These are phyloP conservation scores for Speoplatyrhinus poulsoni DNA, from an alignment of 2,113 vertebrate genomes.

Conservation along the genomic window DNA sequence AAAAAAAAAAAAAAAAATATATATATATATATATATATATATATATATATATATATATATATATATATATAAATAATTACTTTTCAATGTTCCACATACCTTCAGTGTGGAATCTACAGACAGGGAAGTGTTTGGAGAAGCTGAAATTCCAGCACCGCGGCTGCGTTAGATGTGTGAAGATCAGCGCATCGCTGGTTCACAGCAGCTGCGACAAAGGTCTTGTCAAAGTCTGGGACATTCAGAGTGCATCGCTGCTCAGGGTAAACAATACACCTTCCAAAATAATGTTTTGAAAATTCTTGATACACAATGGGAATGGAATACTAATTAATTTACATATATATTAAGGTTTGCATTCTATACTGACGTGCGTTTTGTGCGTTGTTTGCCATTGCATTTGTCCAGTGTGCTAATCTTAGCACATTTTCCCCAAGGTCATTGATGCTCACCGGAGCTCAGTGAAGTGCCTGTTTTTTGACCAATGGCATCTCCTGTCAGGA, in stretches of 20 bases:
- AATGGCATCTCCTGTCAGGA: constrained; percentile 86
- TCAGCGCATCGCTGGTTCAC: constrained; percentile 66
- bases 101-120: constrained; percentile 85
- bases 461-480: constrained; percentile 81
- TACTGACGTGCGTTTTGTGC: too few species aligned
- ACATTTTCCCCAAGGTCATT: constrained; percentile 69
- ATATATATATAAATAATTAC: not conserved
- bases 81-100: not conserved
- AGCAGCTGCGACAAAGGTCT: constrained; percentile 82
- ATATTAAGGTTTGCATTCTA: too few species aligned
- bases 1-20: too few species aligned
- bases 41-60: not conserved
- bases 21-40: too few species aligned
- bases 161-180: constrained; percentile 77
- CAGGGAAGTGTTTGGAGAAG: constrained; percentile 72
- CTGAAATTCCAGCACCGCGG: constrained; percentile 81
- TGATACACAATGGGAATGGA: too few species aligned
- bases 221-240: constrained; percentile 84
- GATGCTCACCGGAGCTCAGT: constrained; percentile 79
- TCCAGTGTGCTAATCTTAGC: not conserved
- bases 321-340: too few species aligned
- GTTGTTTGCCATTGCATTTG: not conserved
- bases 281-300: not conserved
- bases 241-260: constrained; percentile 73
- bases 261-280: constrained; percentile 55